A percentile compares a stretch with the other conserved stretches of the same genome.
Conservation (phyloP, 2,888 invertebrate genomes). For the Pharmacophagus antenor region DNA sequence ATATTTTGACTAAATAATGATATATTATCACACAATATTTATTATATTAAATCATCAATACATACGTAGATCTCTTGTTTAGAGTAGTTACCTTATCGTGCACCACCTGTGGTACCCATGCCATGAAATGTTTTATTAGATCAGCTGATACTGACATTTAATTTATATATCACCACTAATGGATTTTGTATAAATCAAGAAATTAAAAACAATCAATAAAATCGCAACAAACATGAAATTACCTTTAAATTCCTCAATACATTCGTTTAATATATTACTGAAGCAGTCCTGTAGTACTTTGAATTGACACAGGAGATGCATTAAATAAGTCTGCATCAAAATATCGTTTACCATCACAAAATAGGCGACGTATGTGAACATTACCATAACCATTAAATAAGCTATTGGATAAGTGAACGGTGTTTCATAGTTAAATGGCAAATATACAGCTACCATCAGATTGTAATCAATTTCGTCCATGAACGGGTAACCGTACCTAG, state of each 20-base stretch:
- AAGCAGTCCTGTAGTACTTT: conserved; percentile 60
- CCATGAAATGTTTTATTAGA: too few relatives aligned
- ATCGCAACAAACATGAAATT: conserved; percentile 7
- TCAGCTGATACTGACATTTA: too few relatives aligned
- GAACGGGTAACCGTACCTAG: conserved; percentile 60
- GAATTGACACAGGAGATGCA: conserved; percentile 63
- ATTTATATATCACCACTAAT: too few relatives aligned
- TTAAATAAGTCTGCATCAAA: conserved; percentile 58
- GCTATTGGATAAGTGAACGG: conserved; percentile 45
- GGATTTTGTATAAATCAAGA: too few relatives aligned
- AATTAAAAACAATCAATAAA: neutral
- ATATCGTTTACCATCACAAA: conserved; percentile 66
- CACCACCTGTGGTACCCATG: too few relatives aligned
- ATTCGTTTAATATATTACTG: conserved; percentile 53
- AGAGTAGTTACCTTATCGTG: too few relatives aligned
- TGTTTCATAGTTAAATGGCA: conserved; percentile 53
- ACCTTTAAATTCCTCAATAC: conserved; percentile 32
- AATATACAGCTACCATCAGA: conserved; percentile 48
- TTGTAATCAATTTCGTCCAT: conserved; percentile 66
- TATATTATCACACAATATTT: too few relatives aligned
- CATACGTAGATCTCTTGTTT: too few relatives aligned
- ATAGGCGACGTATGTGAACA: conserved; percentile 57
- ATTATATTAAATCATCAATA: too few relatives aligned
- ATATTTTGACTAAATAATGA: too few relatives aligned
- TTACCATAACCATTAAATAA: conserved; percentile 46